phyloP scores from a whole-genome alignment of 1,140 invertebrate species.

The Drosophila malerkotliana region DNA sequence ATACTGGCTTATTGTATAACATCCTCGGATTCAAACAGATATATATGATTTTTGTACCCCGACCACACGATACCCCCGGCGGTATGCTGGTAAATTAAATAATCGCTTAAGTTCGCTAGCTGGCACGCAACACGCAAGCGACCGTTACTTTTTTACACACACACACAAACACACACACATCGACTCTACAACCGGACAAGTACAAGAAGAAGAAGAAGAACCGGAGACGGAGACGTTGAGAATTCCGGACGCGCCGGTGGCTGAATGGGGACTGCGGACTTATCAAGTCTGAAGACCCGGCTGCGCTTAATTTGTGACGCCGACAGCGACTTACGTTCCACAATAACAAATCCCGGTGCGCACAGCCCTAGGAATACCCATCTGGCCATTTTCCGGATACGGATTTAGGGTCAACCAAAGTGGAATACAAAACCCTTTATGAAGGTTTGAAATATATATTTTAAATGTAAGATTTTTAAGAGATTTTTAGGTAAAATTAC shows the following conservation, averaged over 20 bases:
- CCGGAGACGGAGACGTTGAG: constrained; percentile 29
- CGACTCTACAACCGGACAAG: not conserved
- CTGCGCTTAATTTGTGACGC: constrained; percentile 63
- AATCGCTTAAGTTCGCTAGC: constrained; percentile 47
- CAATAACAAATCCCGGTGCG: constrained; percentile 65
- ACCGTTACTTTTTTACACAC: constrained; percentile 53
- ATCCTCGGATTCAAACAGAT: constrained; percentile 30
- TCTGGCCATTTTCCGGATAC: constrained; percentile 4
- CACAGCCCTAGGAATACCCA: constrained; percentile 36
- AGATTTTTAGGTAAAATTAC: too few species aligned
- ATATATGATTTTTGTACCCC: constrained; percentile 13
- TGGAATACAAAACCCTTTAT: not conserved
- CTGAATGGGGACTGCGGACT: constrained; percentile 47
- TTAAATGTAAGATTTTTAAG: too few species aligned
- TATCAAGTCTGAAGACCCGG: constrained; percentile 72
- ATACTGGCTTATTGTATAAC: constrained; percentile 44
- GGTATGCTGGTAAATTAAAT: constrained; percentile 69
- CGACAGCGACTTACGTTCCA: constrained; percentile 49
- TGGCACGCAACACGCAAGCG: constrained; percentile 64
- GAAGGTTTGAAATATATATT: too few species aligned
- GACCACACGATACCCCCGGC: constrained; percentile 13
- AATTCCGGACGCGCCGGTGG: constrained; percentile 40
- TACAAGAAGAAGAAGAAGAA: constrained; percentile 46
- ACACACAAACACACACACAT: not conserved
- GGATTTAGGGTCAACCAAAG: constrained; percentile 1